Base-by-base conservation (phyloP, 2,888 invertebrate genomes). In the Nymphalis polychloros region DNA sequence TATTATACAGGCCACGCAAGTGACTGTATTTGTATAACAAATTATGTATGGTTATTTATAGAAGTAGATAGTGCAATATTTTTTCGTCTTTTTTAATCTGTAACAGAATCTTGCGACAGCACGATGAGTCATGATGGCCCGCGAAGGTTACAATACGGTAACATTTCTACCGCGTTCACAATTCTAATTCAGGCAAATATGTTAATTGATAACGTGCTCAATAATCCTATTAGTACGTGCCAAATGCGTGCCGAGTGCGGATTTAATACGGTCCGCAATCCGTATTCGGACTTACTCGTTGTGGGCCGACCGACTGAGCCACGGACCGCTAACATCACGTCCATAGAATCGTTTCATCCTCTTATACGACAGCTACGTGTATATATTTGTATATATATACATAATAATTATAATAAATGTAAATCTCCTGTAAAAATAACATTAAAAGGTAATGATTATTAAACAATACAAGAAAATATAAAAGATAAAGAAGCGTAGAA, bases 211-310 rank as follows among this genome's bases (percentile, higher is more conserved):
- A 67, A 57, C 52, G 59, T 48, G 57, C 41, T 49, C 35, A 62
- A 63, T 67, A 67, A 67, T 63, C 50, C 59, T 53, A 59, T 59
- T 59, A 67, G 46, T 67, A 31, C 60, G 60, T 53, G 65, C 65
- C 60, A 41, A 31, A 50, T 59, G 59, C 27, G 41, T 59, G 63
- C 59, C 41, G 46, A 17, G 35, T 27, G 27, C 13, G 63, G 47
- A 67, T 61, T 62, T 59, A 48, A 67, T 48, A 55, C 19, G 57
- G 17, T 41, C 57, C 57, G 57, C 41, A 57, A 57, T 41, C 55
- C 35, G 55, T 20, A 8, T 8, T 31, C 55, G 19, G 41, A 19
- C 19, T 35, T 35, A 57, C 41, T 55, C 16, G 17, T 3, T 8
- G 49, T 19, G 49, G 49, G 7, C n/a, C 49, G 49, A n/a, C 19